These are phyloP conservation scores for Zoanthus sansibaricus DNA, from an alignment of 92 coral and sea anemone species.

Conservation along the genomic window DNA sequence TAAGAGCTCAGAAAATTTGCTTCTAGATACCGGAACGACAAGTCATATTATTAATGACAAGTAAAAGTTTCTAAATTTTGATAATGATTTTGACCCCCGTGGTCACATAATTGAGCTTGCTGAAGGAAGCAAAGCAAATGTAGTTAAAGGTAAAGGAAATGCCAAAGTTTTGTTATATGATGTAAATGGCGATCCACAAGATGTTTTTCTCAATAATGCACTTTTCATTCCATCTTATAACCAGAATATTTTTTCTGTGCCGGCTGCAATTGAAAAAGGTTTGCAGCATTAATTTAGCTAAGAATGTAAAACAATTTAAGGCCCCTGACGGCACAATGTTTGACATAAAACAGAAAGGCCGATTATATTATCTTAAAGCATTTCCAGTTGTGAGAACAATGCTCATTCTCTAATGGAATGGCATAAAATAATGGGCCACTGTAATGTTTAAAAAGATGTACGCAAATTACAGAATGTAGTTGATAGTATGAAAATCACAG, in stretches of 20 bases:
- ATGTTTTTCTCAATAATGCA: slow-evolving; percentile 44
- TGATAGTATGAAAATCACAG: slow-evolving; percentile 48
- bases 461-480: slow-evolving; percentile 49
- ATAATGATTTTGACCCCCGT: background rate
- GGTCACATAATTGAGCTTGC: slow-evolving; percentile 63
- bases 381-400: slow-evolving; percentile 31
- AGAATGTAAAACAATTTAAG: slow-evolving; percentile 40
- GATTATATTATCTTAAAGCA: slow-evolving; percentile 51
- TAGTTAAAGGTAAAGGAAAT: slow-evolving; percentile 51
- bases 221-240: slow-evolving; percentile 63
- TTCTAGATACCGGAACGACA: background rate
- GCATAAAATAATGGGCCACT: slow-evolving; percentile 59
- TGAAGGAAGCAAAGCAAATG: slow-evolving; percentile 65
- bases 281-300: slow-evolving; percentile 50
- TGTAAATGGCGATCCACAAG: slow-evolving; percentile 55
- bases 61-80: background rate
- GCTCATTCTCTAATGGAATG: slow-evolving; percentile 50
- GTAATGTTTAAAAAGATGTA: slow-evolving; percentile 50
- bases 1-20: slow-evolving; percentile 19
- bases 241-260: slow-evolving; percentile 68
- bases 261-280: slow-evolving; percentile 61
- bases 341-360: slow-evolving; percentile 47
- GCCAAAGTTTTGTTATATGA: slow-evolving; percentile 62
- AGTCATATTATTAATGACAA: slow-evolving; percentile 2
- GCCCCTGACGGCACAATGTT: slow-evolving; percentile 51